A percentile compares a stretch with the other conserved stretches of the same genome.
These are phyloP conservation scores for Sceliomorpha sp. DNA, from an alignment of 2,888 invertebrate genomes.

Conservation along the genomic window DNA sequence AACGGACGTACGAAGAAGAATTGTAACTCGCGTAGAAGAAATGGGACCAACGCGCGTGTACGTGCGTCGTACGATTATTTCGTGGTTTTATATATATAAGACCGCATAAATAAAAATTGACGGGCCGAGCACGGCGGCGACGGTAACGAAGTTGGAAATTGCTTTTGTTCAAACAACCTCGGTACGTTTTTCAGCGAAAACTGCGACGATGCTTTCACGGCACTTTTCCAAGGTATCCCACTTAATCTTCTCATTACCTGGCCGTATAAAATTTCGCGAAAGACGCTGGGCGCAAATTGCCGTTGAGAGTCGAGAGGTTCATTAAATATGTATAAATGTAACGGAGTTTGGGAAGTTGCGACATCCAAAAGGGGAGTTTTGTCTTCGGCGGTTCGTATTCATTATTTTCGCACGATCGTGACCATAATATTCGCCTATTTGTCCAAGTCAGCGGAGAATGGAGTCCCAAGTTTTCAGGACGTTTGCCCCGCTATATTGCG, in stretches of 20 bases:
- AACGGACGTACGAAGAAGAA: too few species aligned
- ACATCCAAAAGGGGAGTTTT: background rate
- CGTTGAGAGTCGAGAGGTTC: background rate
- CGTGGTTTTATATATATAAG: too few species aligned
- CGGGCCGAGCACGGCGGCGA: background rate
- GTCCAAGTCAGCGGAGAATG: slow-evolving; percentile 12
- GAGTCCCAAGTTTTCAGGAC: too few species aligned
- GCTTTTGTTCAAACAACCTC: background rate
- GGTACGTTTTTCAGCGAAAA: background rate
- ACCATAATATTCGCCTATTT: slow-evolving; percentile 17
- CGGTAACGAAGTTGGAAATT: slow-evolving; percentile 2
- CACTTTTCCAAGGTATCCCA: slow-evolving; percentile 8
- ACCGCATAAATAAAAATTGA: too few species aligned
- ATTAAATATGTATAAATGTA: slow-evolving; percentile 23
- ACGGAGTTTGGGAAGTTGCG: background rate
- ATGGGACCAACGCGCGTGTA: too few species aligned
- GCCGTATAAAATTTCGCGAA: slow-evolving; percentile 10
- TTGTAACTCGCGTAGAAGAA: too few species aligned
- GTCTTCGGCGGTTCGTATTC: slow-evolving; percentile 2
- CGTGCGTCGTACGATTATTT: too few species aligned
- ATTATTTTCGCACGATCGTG: slow-evolving; percentile 4
- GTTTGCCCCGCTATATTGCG: background rate
- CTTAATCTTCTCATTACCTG: slow-evolving; percentile 21
- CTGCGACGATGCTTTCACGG: background rate
- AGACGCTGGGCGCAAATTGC: slow-evolving; percentile 7